These are phyloP conservation scores for Drosophila setosimentum DNA, from an alignment of 2,888 invertebrate species.

Conservation along the genomic window DNA sequence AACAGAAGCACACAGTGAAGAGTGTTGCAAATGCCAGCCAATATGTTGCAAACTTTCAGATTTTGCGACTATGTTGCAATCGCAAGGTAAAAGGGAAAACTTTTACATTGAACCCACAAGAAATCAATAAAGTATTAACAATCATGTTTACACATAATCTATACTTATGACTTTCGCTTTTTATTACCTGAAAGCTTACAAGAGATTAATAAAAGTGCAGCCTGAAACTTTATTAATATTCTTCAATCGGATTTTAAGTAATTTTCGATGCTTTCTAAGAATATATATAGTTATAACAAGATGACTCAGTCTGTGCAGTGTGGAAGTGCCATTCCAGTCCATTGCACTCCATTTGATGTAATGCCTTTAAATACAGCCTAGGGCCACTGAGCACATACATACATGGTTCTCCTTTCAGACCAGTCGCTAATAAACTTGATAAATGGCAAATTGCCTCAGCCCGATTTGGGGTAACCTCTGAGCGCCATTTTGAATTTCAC, in stretches of 20 bases:
- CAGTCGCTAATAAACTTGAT: conserved; percentile 72
- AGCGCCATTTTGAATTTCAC: conserved; percentile 75
- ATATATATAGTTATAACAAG: not conserved
- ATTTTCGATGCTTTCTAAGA: not conserved
- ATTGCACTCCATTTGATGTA: conserved; percentile 14
- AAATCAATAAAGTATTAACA: conserved; percentile 29
- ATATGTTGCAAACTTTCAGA: conserved; percentile 42
- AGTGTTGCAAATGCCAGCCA: conserved; percentile 23
- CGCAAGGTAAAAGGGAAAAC: conserved; percentile 18
- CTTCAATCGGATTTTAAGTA: not conserved
- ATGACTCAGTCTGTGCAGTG: not conserved
- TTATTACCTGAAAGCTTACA: too few relatives aligned
- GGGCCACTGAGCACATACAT: not conserved
- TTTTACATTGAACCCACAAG: conserved; percentile 1
- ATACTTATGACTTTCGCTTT: not conserved
- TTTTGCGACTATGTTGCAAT: conserved; percentile 39
- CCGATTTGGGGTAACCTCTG: conserved; percentile 40
- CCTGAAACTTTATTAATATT: not conserved
- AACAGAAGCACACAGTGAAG: conserved; percentile 29
- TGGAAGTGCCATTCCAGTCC: conserved; percentile 2
- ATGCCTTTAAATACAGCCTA: conserved; percentile 13
- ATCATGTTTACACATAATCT: conserved; percentile 1
- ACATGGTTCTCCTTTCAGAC: conserved; percentile 15
- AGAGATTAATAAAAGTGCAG: not conserved
- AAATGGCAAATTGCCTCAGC: conserved; percentile 64